phyloP scores from a whole-genome alignment of 2,797 vertebrate genomes.

The Dromococcyx pavoninus region DNA sequence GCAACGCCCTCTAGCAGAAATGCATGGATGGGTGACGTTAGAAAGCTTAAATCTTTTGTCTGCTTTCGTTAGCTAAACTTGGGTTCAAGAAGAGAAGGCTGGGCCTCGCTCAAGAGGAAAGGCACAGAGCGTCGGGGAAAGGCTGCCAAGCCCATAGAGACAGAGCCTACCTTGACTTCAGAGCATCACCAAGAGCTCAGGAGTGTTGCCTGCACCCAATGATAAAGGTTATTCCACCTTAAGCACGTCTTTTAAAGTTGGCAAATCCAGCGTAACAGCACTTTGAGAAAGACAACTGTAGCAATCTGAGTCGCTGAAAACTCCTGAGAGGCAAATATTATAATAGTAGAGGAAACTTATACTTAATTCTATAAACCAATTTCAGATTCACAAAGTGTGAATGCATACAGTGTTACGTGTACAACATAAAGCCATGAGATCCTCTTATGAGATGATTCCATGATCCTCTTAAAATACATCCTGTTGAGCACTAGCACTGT shows the following conservation, averaged over 20 bases:
- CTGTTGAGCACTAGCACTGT: background rate
- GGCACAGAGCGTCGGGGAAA: background rate
- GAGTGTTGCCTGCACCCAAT: background rate
- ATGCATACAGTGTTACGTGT: background rate
- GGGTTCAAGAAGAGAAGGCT: background rate
- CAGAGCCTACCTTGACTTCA: background rate
- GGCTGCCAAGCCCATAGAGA: background rate
- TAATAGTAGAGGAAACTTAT: background rate
- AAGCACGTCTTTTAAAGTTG: background rate
- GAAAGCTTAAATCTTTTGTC: background rate
- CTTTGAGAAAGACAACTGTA: background rate
- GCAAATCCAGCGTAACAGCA: background rate
- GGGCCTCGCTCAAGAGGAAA: background rate
- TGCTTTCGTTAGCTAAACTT: background rate
- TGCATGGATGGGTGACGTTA: background rate
- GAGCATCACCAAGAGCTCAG: background rate
- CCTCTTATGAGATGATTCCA: background rate
- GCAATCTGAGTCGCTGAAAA: background rate
- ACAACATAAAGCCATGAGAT: background rate
- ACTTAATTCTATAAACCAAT: background rate
- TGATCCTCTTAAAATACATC: background rate
- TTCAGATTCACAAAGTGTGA: background rate
- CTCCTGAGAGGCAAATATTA: background rate
- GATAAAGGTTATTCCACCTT: background rate
- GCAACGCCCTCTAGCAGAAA: background rate